Percentiles rank a stretch among this genome's conserved stretches.
Conservation (phyloP, 2,888 invertebrate species). For the Leptopilina syphax region DNA sequence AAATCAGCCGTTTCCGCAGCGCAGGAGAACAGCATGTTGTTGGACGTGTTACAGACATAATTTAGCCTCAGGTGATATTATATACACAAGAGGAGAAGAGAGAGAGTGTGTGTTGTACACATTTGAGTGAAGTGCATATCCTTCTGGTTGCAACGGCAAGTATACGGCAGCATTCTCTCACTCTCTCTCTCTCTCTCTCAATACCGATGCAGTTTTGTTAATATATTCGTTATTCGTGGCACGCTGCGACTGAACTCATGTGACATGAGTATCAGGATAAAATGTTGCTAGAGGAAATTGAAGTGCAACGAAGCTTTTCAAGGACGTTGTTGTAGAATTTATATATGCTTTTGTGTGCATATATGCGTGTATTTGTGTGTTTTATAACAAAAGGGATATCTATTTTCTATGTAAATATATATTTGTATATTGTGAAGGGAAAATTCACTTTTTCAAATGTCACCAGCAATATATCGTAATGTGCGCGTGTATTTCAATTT, state of each 20-base stretch:
- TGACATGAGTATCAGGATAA: constrained; percentile 39
- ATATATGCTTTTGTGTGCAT: too few species aligned
- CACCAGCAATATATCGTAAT: too few species aligned
- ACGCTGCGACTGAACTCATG: constrained; percentile 37
- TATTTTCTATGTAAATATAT: neutral
- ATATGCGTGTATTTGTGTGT: neutral
- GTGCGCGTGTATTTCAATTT: too few species aligned
- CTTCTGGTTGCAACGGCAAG: constrained; percentile 1
- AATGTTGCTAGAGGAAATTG: constrained; percentile 26
- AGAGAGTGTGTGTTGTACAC: neutral
- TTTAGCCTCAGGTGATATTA: constrained; percentile 35
- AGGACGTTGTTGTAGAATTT: neutral
- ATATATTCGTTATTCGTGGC: constrained; percentile 14
- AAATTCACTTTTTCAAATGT: neutral
- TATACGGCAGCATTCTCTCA: too few species aligned
- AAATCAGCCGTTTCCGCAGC: constrained; percentile 66
- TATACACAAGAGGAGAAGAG: too few species aligned
- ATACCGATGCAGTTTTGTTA: constrained; percentile 28
- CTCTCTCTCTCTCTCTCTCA: neutral
- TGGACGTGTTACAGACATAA: constrained; percentile 50
- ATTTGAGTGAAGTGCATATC: constrained; percentile 18
- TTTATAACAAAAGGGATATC: neutral
- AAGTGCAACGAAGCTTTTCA: constrained; percentile 1
- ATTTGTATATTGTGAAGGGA: neutral
- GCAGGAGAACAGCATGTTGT: constrained; percentile 65